Conservation (phyloP, 1,140 invertebrate species). For the Phymastichus coffea region DNA sequence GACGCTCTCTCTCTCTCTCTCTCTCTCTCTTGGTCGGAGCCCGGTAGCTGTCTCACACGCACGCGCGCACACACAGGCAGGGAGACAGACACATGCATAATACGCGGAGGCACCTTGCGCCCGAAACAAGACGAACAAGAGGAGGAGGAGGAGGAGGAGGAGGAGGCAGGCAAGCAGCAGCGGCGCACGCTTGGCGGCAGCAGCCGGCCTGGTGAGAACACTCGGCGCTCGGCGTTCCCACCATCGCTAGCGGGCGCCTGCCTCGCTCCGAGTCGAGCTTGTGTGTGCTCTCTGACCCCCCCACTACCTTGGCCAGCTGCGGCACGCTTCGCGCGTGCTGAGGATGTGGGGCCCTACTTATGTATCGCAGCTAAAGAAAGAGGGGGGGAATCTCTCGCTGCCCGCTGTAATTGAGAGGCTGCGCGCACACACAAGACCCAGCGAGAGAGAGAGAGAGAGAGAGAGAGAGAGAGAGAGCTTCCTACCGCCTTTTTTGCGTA, state of each 20-base stretch:
- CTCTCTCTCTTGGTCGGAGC: too few species aligned
- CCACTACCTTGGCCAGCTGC: conserved; percentile 31
- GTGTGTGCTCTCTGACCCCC: too few species aligned
- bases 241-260: conserved; percentile 49
- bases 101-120: conserved; percentile 28
- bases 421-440: neutral
- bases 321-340: neutral
- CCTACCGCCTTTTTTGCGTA: neutral
- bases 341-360: conserved; percentile 2
- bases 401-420: neutral
- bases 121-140: conserved; percentile 4
- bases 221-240: conserved; percentile 54
- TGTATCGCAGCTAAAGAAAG: neutral
- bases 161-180: conserved; percentile 21
- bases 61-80: too few species aligned
- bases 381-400: too few species aligned
- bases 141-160: neutral
- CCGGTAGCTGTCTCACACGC: too few species aligned
- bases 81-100: conserved; percentile 34
- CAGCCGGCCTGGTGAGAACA: conserved; percentile 54
- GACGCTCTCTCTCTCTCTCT: too few species aligned
- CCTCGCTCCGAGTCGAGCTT: too few species aligned
- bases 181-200: conserved; percentile 29
- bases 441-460: neutral
- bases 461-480: neutral